Percentiles rank a stretch among this genome's conserved stretches.
phyloP scores from a whole-genome alignment of 1,140 invertebrate genomes.

The Adoxophyes honmai region DNA sequence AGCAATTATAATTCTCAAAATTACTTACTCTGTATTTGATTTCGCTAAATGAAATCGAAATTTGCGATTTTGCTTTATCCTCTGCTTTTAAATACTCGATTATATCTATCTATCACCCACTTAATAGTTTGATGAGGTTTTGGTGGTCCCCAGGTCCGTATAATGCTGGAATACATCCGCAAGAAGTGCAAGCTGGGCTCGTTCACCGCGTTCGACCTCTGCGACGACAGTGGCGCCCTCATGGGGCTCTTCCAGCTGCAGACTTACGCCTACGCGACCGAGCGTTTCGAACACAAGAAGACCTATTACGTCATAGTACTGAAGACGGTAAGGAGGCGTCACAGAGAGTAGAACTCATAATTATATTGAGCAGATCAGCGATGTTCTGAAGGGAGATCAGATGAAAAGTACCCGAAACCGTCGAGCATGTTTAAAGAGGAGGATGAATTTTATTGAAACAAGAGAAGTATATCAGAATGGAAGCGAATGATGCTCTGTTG shows the following conservation, averaged over 20 bases:
- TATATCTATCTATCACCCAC: too few species aligned
- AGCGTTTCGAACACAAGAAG: slow-evolving; percentile 50
- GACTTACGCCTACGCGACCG: slow-evolving; percentile 47
- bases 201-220: slow-evolving; percentile 55
- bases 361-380: neutral
- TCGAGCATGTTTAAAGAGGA: too few species aligned
- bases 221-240: slow-evolving; percentile 41
- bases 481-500: too few species aligned
- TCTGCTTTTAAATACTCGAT: too few species aligned
- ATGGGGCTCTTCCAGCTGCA: slow-evolving; percentile 45
- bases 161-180: slow-evolving; percentile 63
- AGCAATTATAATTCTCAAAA: too few species aligned
- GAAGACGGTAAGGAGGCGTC: slow-evolving; percentile 36
- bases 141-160: slow-evolving; percentile 5
- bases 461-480: too few species aligned
- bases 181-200: slow-evolving; percentile 48
- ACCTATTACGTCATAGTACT: slow-evolving; percentile 56
- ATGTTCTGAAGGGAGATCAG: neutral
- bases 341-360: neutral
- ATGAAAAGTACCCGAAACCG: neutral
- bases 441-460: neutral
- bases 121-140: neutral
- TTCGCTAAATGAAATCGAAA: too few species aligned
- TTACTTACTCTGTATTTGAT: too few species aligned
- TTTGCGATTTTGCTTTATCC: too few species aligned